Evolutionary conservation across 30 jellyfish, hydroid and myxozoan genomes (phyloP), one percentile per base, ranked within the genome.

Genomic region (Hydra vulgaris): DNA sequence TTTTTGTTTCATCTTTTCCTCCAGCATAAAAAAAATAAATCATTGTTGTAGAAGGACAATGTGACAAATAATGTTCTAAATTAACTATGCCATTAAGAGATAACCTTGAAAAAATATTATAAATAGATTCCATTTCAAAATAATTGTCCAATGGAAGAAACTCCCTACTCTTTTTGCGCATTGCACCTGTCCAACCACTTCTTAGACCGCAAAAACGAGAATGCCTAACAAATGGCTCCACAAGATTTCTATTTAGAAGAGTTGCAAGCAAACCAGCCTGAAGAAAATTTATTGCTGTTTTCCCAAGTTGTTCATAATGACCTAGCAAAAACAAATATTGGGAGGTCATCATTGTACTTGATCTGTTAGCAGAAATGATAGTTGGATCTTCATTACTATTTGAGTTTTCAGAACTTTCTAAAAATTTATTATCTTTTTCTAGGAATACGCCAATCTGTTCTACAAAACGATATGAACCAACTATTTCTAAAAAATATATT

Each of bases 291-390:
- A 94, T 73, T 5, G 96, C 84, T 26, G 99, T 85, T 75, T 83
- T 94, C 20, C 99, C 99, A 70, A 94, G 95, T 73, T 94, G 99
- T 73, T 94, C 99, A 71, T 94, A 94, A 77, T 94, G 99, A 23
- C 99, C 99, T 21, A 94, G 66, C 27, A 94, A 26, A 54, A 87
- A 70, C 26, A 94, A 80, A 79, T 84, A 94, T 71, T 81, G 27
- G 16, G 23, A 23, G 27, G 67, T 26, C 18, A n/a, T n/a, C 61
- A 17, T n/a, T 27, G 71, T 15, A 40, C 12, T 40, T 3, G 5
- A 3, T 12, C 61, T 40, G 61, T 40, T 40, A 40, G 61, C 12
- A 40, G 61, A 40, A 3, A 40, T 40, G 61, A 40, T 40, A 5
- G 61, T 40, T 3, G 61, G 61, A 40, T 40, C 61, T 40, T 40